Conservation (phyloP, 2,888 invertebrate genomes). For the Pyrrhosoma nymphula region DNA sequence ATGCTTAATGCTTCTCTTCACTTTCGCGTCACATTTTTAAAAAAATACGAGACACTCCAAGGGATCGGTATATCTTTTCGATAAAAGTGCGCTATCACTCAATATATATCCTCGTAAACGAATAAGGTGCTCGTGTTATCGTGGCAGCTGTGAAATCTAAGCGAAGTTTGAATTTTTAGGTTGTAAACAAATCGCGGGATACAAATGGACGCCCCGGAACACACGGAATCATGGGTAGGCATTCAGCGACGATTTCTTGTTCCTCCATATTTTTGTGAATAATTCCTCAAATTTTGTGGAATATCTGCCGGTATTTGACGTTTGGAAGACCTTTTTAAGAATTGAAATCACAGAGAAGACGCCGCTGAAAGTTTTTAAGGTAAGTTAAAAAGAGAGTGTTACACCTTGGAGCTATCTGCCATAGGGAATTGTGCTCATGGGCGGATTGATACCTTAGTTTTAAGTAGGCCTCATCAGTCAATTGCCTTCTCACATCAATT, state of each 20-base stretch:
- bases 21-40: no score
- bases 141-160: no score
- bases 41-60: no score
- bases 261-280: constrained; percentile 57
- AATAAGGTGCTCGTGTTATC: no score
- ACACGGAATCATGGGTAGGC: constrained; percentile 59
- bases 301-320: not conserved
- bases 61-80: no score
- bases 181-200: not conserved
- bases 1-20: no score
- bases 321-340: not conserved
- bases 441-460: constrained; percentile 65
- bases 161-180: not conserved
- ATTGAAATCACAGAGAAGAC: constrained; percentile 15
- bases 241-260: constrained; percentile 12
- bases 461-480: constrained; percentile 61
- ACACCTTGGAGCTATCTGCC: constrained; percentile 52
- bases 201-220: constrained; percentile 37
- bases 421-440: constrained; percentile 58
- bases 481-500: constrained; percentile 40
- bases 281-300: not conserved
- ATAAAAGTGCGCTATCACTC: no score
- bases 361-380: constrained; percentile 31
- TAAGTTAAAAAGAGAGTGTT: not conserved
- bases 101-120: no score